A percentile compares a stretch with the other conserved stretches of the same genome.
Conservation (phyloP, 2,797 vertebrate species). For the Carcharodon carcharias region DNA sequence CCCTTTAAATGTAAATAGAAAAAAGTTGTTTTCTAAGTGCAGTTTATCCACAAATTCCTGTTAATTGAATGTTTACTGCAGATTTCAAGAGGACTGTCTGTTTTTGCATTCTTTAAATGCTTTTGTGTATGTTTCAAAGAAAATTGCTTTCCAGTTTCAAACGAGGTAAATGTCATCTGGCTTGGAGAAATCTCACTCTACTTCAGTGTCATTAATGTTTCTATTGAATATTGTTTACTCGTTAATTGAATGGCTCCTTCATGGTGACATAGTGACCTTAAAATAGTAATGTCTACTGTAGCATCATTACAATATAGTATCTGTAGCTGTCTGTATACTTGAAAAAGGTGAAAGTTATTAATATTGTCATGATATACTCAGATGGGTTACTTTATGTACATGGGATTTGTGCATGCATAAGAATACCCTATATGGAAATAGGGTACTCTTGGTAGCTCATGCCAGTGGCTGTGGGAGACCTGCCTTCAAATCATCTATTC, state of each 20-base stretch:
- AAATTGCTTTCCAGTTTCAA: conserved; percentile 21
- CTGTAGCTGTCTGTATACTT: background rate
- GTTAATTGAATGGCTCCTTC: conserved; percentile 18
- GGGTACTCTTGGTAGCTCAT: background rate
- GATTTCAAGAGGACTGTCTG: conserved; percentile 25
- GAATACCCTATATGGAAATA: background rate
- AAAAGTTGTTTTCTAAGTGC: background rate
- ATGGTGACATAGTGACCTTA: background rate
- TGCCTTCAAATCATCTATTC: background rate
- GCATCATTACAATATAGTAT: conserved; percentile 5
- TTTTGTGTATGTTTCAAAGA: conserved; percentile 20
- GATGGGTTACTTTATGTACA: conserved; percentile 4
- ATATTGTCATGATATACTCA: background rate
- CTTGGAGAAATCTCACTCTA: conserved; percentile 25
- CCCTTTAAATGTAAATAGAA: conserved; percentile 18
- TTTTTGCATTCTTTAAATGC: conserved; percentile 30
- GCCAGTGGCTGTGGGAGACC: background rate
- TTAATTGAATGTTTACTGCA: conserved; percentile 28
- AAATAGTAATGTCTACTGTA: conserved; percentile 23
- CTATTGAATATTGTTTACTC: conserved; percentile 30
- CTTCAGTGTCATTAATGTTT: background rate
- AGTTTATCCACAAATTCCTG: conserved; percentile 5
- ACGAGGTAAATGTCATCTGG: conserved; percentile 16
- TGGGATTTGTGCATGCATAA: background rate
- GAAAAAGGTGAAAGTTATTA: background rate